These are phyloP conservation scores for Epinephelus fuscoguttatus DNA, from an alignment of 2,113 vertebrate genomes.

Conservation along the genomic window DNA sequence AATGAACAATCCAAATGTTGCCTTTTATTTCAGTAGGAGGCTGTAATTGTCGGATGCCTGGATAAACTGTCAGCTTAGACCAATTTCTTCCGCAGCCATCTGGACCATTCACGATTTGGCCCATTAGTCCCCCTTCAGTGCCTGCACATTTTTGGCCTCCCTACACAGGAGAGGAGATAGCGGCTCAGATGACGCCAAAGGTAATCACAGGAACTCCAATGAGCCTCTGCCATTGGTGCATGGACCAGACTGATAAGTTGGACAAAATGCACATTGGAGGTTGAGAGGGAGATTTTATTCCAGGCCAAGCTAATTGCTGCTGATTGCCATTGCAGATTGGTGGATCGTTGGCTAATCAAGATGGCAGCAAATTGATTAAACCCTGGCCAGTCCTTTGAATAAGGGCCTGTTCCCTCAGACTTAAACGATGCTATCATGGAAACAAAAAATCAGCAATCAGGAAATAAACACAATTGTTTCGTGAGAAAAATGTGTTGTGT, in stretches of 20 bases:
- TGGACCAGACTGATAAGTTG: conserved; percentile 59
- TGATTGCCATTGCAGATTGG: conserved; percentile 67
- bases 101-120: conserved; percentile 74
- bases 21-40: conserved; percentile 71
- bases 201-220: conserved; percentile 76
- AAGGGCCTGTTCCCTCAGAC: conserved; percentile 23
- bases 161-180: conserved; percentile 83
- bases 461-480: neutral
- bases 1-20: conserved; percentile 75
- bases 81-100: conserved; percentile 78
- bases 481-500: neutral
- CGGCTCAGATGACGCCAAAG: conserved; percentile 78
- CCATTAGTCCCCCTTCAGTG: conserved; percentile 78
- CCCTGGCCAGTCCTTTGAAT: conserved; percentile 30
- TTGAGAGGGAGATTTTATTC: conserved; percentile 48
- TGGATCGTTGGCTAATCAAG: conserved; percentile 59
- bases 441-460: conserved; percentile 12
- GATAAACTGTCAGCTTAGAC: conserved; percentile 79
- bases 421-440: neutral
- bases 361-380: conserved; percentile 60
- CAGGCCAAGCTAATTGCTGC: conserved; percentile 58
- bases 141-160: conserved; percentile 82
- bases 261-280: conserved; percentile 57
- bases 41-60: conserved; percentile 79
- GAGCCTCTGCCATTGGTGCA: conserved; percentile 57